Base-by-base conservation (phyloP, 2,797 vertebrate genomes). In the Botia almorhae region DNA sequence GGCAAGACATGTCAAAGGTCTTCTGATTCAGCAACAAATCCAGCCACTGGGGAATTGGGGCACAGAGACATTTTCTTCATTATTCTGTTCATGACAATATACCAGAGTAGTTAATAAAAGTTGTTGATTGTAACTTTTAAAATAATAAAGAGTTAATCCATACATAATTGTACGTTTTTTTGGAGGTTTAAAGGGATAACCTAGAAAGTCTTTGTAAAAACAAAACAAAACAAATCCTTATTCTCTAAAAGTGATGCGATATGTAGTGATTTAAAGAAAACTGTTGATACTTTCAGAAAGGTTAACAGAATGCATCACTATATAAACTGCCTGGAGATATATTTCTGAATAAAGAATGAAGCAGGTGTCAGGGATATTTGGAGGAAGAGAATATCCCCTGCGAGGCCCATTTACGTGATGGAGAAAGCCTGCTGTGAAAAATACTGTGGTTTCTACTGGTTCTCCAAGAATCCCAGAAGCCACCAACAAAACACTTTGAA, bases 381-480 rank as follows among this genome's bases (percentile, higher is more conserved):
- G 14, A 17, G 61, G 29, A 63, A 90, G 89, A 73, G 84, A 92
- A 89, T 87, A 88, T 87, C 90, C 91, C 91, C 76, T 86, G 89
- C 69, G 84, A 91, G 92, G 91, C 90, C 92, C 91, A 91, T 93
- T 93, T 90, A 88, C 64, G 63, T 90, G 86, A 90, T 93, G 91
- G 88, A 93, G 91, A 90, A 85, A 90, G 89, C 93, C 92, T 92
- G 93, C 94, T 94, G 94, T 90, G 94, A 94, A 94, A 95, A 95
- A 93, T 91, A 93, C 91, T 92, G 90, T 91, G 91, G 92, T 92
- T 94, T 92, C 93, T 91, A 91, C 92, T 93, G 92, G 89, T 91
- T 92, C 91, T 93, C 89, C 81, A 85, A 91, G 92, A 93, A 93
- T 90, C 92, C 92, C 90, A 92, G 91, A 93, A 94, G 92, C 91